Base-by-base conservation (phyloP, 2,888 invertebrate genomes). In the Chrysomela aeneicollis region DNA sequence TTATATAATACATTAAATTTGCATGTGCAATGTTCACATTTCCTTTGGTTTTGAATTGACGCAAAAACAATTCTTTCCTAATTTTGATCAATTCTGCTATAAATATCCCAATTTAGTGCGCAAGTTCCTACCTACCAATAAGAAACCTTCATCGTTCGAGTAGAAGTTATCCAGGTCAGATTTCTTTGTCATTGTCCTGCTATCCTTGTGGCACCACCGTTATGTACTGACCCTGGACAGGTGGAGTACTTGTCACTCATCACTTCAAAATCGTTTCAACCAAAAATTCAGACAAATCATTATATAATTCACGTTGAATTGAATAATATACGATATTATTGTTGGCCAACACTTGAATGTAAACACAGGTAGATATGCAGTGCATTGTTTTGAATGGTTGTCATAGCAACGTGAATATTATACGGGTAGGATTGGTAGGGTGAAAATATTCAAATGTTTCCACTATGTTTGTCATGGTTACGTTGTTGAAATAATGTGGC, bases 371-470 rank as follows among this genome's bases (percentile, higher is more conserved):
- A 49, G 22, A 35, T n/a, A 9, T n/a, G n/a, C n/a, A n/a, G n/a
- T n/a, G n/a, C n/a, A 54, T 69, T 66, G 72, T 72, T 72, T 57
- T 55, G 46, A 69, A 52, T 32, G 46, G 75, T 77, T 71, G 63
- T 68, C 58, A 73, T 73, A 71, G 74, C 35, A 64, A 76, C 71
- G 18, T 8, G 17, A 12, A 50, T 21, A 37, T 8, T 3, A 1
- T 35, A 35, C 32, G 32, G 32, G 32, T 35, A 35, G 32, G 32
- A 10, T 51, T 10, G n/a, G n/a, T n/a, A n/a, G n/a, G n/a, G n/a
- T n/a, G n/a, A n/a, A n/a, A n/a, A n/a, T n/a, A n/a, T n/a, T n/a
- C n/a, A n/a, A n/a, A n/a, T n/a, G n/a, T n/a, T n/a, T n/a, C n/a
- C n/a, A n/a, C n/a, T n/a, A n/a, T n/a, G n/a, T n/a, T n/a, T n/a